Conservation (phyloP, 2,888 invertebrate genomes). For the Agonum fuliginosum region DNA sequence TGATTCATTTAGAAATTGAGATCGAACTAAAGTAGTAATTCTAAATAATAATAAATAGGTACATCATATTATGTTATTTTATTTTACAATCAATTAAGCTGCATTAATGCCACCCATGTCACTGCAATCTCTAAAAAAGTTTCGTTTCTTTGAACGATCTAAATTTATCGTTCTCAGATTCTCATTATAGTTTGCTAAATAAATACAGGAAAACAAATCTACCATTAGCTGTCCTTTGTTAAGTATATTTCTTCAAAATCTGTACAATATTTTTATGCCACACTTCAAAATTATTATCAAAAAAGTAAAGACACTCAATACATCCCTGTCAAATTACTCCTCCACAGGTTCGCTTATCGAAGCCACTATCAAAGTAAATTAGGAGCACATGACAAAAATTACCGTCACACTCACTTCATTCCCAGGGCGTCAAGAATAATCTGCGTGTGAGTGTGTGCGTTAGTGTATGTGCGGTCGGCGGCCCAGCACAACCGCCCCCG, state of each 20-base stretch:
- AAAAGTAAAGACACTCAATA: too few relatives aligned
- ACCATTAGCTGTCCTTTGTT: neutral
- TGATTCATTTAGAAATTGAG: too few relatives aligned
- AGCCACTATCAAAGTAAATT: constrained; percentile 13
- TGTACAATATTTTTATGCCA: neutral
- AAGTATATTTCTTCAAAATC: neutral
- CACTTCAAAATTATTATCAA: too few relatives aligned
- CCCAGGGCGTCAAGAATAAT: constrained; percentile 25
- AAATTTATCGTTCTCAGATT: neutral
- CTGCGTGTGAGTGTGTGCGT: neutral
- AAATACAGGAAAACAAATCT: too few relatives aligned
- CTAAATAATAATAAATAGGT: too few relatives aligned
- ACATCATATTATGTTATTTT: too few relatives aligned
- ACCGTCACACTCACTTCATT: constrained; percentile 18
- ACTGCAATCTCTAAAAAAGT: neutral
- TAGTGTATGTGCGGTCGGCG: neutral
- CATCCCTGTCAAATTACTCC: neutral
- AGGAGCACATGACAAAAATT: constrained; percentile 30
- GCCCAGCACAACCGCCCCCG: neutral
- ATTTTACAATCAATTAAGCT: neutral
- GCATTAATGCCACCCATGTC: neutral
- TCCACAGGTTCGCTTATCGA: neutral
- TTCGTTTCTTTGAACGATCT: neutral
- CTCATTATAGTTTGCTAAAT: too few relatives aligned
- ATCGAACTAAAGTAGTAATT: too few relatives aligned